Base-by-base conservation (phyloP, 2,113 vertebrate genomes). In the Passerina amoena region DNA sequence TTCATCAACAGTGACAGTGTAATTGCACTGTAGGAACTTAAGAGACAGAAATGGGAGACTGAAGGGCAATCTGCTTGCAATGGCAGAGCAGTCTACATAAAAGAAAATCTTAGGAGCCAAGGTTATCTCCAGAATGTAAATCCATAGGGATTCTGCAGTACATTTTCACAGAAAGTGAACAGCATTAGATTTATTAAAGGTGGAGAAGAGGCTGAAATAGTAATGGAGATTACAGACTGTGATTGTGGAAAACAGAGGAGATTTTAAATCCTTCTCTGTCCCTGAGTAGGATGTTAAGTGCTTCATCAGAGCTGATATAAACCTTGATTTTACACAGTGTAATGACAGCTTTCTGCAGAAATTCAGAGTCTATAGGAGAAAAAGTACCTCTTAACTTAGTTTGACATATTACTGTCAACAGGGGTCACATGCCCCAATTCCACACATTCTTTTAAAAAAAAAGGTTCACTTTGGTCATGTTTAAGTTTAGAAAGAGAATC, bases 151-250 rank as follows among this genome's bases (percentile, higher is more conserved):
- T 63, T 86, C 76, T 54, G 45, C 27, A 91, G 70, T 22, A 65
- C n/a, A 44, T 91, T 91, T 91, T 88, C n/a, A 65, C 22, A 96
- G 78, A 90, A 80, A 87, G 30, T 79, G 78, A 91, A 79, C 20
- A 73, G 28, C 4, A 5, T 85, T 65, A 88, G 63, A 68, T 59
- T 78, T 82, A 65, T 80, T 85, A 82, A 79, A 92, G 85, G 37
- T 82, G 50, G 51, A 82, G 60, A 91, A 91, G 77, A 84, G 38
- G 70, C 45, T 88, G 75, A 94, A 93, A 93, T 92, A 76, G 71
- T 72, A 88, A 90, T 33, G 37, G 82, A 92, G 78, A 88, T 69
- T 69, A 82, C 24, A 76, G 57, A 69, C 40, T 27, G 24, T 54
- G 79, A 86, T 19, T 85, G 80, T 33, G 45, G 38, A 84, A 82